Percentiles rank a stretch among this genome's conserved stretches.
Conservation (phyloP, 2,888 invertebrate genomes). For the Caenorhabditis drosophilae region DNA sequence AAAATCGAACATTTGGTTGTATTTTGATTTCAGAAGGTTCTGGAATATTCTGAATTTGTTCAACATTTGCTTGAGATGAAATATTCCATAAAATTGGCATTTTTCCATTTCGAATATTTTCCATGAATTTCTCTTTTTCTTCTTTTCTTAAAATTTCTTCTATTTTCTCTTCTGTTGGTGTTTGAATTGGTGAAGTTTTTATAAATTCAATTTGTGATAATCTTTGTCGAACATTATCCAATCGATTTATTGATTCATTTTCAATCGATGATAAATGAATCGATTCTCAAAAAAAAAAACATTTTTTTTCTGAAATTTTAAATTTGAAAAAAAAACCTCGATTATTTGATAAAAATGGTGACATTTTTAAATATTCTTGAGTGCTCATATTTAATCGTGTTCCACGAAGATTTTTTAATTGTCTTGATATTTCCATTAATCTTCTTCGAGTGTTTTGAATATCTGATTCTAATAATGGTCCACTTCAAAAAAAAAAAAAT, state of each 20-base stretch:
- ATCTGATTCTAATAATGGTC: constrained; percentile 37
- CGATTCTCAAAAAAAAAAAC: neutral
- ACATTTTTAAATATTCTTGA: constrained; percentile 23
- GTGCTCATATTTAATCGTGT: constrained; percentile 1
- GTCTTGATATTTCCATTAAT: constrained; percentile 34
- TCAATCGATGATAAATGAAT: neutral
- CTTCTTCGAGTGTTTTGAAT: constrained; percentile 26
- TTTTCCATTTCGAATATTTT: neutral
- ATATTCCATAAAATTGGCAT: neutral
- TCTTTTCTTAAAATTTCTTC: constrained; percentile 15
- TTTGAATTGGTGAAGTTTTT: constrained; percentile 10
- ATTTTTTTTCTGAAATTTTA: constrained; percentile 2
- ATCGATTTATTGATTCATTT: neutral
- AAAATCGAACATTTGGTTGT: neutral
- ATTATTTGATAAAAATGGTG: constrained; percentile 3
- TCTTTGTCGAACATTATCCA: constrained; percentile 13
- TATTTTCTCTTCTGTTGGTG: constrained; percentile 19
- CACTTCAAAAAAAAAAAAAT: constrained; percentile 15
- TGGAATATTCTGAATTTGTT: neutral
- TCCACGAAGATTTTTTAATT: constrained; percentile 10
- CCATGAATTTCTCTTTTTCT: constrained; percentile 12
- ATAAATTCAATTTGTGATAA: constrained; percentile 15
- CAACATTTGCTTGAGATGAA: neutral
- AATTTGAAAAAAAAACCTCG: neutral
- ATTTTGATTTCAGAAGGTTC: neutral